Base-by-base conservation (phyloP, 2,113 vertebrate species). In the Planiliza haematocheilus region DNA sequence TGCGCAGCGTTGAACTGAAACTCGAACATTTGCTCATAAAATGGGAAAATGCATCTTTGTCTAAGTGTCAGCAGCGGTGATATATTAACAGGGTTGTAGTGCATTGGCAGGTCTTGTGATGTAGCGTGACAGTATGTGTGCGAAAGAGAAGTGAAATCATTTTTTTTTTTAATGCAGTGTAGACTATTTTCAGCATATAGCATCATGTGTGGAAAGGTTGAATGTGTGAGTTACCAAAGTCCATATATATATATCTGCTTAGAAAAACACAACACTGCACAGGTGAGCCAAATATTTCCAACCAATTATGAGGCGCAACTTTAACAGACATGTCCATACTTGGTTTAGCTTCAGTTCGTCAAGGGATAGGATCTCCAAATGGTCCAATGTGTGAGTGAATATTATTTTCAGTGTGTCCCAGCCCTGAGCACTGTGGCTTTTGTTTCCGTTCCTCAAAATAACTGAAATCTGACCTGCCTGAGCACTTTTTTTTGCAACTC, bases 111-210 rank as follows among this genome's bases (percentile, higher is more conserved):
- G 21, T 1, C 7, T 37, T 21, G 45, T 24, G 10, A 43, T 0
- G 1, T 17, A 39, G 0, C 17, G 30, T 65, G 37, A 49, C 37
- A 52, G 12, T 4, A 10, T 21, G 7, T 0, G 45, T 58, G 8
- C 10, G 12, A 14, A 48, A 34, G 30, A 77, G 71, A 81, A 83
- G 45, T 70, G 60, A 77, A 74, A 74, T 36, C 7, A 41, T 0
- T 17, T 48, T 5, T 46, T 11, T 38, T 60, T 62, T 70, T n/a
- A 13, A 8, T 39, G 36, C 13, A 42, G 34, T 37, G n/a, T 12
- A 37, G 30, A 48, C 11, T 30, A 37, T 48, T 66, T 63, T 55
- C 20, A 56, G n/a, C 3, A 24, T 1, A 1, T 3, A 7, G 6
- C 53, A 37, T 56, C 7, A 0, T 39, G 4, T 41, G 3, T 51